Percentiles rank a stretch among this genome's conserved stretches.
These are phyloP conservation scores for Proisotoma minuta DNA, from an alignment of 2,888 invertebrate species.

Conservation along the genomic window DNA sequence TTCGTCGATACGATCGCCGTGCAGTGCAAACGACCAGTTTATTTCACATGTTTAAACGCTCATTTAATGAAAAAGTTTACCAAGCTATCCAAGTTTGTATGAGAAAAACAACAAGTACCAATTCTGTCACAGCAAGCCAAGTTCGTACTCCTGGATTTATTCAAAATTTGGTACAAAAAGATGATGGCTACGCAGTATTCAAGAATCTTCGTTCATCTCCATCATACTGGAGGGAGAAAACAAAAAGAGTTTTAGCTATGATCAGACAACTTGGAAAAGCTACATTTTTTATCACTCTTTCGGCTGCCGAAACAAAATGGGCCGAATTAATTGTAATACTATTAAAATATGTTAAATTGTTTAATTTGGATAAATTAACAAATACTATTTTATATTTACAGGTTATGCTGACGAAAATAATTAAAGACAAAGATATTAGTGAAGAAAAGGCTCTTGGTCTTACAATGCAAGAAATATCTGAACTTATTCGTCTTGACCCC, in stretches of 20 bases:
- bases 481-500: slow-evolving; percentile 19
- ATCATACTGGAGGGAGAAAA: slow-evolving; percentile 16
- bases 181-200: slow-evolving; percentile 15
- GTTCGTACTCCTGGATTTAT: neutral
- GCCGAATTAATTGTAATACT: slow-evolving; percentile 10
- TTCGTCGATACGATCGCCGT: slow-evolving; percentile 10
- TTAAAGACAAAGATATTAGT: slow-evolving; percentile 1
- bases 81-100: slow-evolving; percentile 10
- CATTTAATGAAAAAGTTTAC: slow-evolving; percentile 13
- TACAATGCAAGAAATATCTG: neutral
- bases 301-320: slow-evolving; percentile 25
- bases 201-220: slow-evolving; percentile 14
- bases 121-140: slow-evolving; percentile 1
- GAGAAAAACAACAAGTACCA: neutral
- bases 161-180: slow-evolving; percentile 3
- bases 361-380: too few species aligned
- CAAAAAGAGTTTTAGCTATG: slow-evolving; percentile 23
- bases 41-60: slow-evolving; percentile 10
- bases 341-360: too few species aligned
- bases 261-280: slow-evolving; percentile 20
- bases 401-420: neutral
- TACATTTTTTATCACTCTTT: slow-evolving; percentile 20
- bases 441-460: slow-evolving; percentile 1
- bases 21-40: slow-evolving; percentile 8
- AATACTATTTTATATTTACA: too few species aligned